Conservation (phyloP, 2,797 vertebrate genomes). For the Anas bahamensis region DNA sequence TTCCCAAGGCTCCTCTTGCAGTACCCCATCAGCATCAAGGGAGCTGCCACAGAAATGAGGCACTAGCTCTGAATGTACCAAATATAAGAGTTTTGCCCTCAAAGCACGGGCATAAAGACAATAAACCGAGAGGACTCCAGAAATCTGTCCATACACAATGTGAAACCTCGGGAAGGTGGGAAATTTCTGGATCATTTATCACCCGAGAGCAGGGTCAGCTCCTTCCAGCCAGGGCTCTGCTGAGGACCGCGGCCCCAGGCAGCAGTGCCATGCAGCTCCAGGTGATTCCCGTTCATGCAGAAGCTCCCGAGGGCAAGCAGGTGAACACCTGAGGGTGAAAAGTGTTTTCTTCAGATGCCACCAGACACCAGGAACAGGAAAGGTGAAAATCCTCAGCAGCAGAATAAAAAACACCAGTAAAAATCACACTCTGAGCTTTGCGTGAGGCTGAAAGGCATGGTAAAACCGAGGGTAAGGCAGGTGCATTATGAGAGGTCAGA, state of each 20-base stretch:
- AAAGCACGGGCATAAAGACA: neutral
- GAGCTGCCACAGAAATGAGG: neutral
- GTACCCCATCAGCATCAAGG: neutral
- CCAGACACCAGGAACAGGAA: neutral
- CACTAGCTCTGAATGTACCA: neutral
- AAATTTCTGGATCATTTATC: neutral
- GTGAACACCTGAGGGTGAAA: neutral
- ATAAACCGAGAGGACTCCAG: neutral
- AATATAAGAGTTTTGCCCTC: neutral
- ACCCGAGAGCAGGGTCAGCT: neutral
- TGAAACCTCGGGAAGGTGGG: neutral
- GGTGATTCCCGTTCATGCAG: fast-evolving
- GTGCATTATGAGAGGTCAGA: neutral
- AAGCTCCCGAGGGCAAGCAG: neutral
- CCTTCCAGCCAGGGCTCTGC: neutral
- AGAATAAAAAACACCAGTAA: neutral
- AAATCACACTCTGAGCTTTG: neutral
- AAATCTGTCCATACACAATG: neutral
- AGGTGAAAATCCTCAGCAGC: neutral
- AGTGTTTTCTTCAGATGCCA: neutral
- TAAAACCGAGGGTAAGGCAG: neutral
- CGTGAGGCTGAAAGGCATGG: neutral
- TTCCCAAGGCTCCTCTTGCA: neutral
- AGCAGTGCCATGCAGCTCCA: fast-evolving
- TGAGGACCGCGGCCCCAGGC: neutral